Base-by-base conservation (phyloP, 2,113 vertebrate species). In the Pseudopipra pipra region DNA sequence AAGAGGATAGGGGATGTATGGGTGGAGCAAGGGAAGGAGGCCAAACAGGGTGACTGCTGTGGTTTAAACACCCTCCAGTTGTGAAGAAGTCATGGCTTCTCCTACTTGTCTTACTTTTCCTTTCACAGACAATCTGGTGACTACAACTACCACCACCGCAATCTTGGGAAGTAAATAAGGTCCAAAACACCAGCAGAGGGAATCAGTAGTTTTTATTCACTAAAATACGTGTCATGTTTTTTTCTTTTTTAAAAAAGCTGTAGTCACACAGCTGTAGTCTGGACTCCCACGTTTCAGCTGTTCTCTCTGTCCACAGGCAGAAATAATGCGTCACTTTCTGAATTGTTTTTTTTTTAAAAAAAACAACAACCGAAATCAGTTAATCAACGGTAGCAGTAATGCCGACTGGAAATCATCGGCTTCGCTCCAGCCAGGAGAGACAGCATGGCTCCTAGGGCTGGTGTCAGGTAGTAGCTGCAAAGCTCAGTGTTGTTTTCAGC, bases 181-280 rank as follows among this genome's bases (percentile, higher is more conserved):
- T 94, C 46, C 51, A 35, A 87, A 95, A 91, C 87, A 96, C 92
- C 89, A 95, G 79, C 66, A 95, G 93, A 96, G 79, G 85, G 95
- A 96, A 96, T 97, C 92, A 87, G 97, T 93, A 94, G 70, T 72
- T 97, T 97, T 96, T 92, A 91, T 85, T 94, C 88, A 81, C 87
- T 87, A 62, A 94, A 95, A 80, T 76, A 96, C 24, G 68, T 28
- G 14, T 58, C 35, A 39, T 6, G 18, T 0, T 17, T 24, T 49
- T 31, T 52, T 47, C 37, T 58, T 65, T 47, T 62, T 67, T 16
- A 75, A 33, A 23, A 75, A 93, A 94, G 55, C 95, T 94, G 90
- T 78, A 96, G 95, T 96, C 96, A 97, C 95, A 96, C 97, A 97
- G 96, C 96, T 97, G 96, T 94, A 97, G 96, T 97, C 96, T 97